Base-by-base conservation (phyloP, 2,888 invertebrate species). In the Tipula vernalis region DNA sequence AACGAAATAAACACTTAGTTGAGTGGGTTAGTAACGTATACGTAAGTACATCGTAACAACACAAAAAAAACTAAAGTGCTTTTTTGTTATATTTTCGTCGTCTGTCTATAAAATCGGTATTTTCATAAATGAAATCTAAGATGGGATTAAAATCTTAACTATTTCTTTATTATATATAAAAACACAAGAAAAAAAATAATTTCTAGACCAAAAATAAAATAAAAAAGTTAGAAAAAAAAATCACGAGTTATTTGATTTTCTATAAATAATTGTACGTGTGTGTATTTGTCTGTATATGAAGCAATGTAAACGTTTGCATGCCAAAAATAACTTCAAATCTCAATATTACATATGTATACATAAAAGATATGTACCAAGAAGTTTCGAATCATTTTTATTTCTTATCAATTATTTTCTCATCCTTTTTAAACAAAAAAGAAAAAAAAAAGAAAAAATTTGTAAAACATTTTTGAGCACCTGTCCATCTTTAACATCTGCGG, bases 361-460 rank as follows among this genome's bases (percentile, higher is more conserved):
- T n/a, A 71, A 71, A 71, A 71, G 28, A 10, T 28, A 71, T 71
- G 71, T 71, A 71, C 71, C 71, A 71, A 71, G 10, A 71, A 8
- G 71, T 28, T 10, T 71, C 28, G 28, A 71, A 71, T 57, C 18
- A 57, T 71, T 71, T 10, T 28, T 71, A 71, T 71, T 71, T 71
- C 71, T 71, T 71, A 71, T 71, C 71, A 71, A 71, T 71, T 71
- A 71, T 71, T 71, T 71, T 71, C 71, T 71, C 71, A 71, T 71
- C 71, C 71, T 71, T 71, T 71, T 71, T 71, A 71, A 71, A 71
- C 71, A 71, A 71, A 28, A 71, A 8, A 3, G 8, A n/a, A n/a
- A 28, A 28, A 71, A 15, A 57, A 57, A 8, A 3, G 6, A 71
- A 6, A 71, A 39, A 39, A 39, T 39, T 39, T 39, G 39, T 39